Evolutionary conservation across 1,140 invertebrate species (phyloP).

Genomic region (Drosophila pandora): DNA sequence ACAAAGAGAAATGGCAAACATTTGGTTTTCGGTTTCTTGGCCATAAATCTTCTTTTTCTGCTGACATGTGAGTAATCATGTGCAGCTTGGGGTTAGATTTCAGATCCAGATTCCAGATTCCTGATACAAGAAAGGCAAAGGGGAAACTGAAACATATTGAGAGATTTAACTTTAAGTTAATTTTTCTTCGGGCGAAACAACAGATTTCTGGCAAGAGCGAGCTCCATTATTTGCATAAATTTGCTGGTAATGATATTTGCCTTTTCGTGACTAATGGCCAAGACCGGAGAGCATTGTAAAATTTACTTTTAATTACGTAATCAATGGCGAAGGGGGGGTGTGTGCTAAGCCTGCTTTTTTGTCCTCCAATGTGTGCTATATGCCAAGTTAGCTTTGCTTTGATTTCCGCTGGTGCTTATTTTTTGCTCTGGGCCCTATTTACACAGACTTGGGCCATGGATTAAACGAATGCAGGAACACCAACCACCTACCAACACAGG

Average conservation of each 20-base stretch:
- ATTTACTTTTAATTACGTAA: slow-evolving; percentile 73
- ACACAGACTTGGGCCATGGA: slow-evolving; percentile 25
- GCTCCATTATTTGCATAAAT: background rate
- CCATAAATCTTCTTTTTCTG: slow-evolving; percentile 66
- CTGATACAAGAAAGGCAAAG: background rate
- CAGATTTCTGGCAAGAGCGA: background rate
- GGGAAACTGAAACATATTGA: slow-evolving; percentile 1
- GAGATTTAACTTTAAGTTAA: slow-evolving; percentile 24
- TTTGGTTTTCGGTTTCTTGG: slow-evolving; percentile 43
- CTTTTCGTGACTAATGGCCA: slow-evolving; percentile 39
- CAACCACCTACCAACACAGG: background rate
- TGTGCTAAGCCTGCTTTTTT: background rate
- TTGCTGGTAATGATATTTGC: slow-evolving; percentile 30
- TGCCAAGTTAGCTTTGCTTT: slow-evolving; percentile 36
- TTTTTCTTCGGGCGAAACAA: slow-evolving; percentile 14
- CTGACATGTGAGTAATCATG: slow-evolving; percentile 41
- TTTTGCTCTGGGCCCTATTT: slow-evolving; percentile 40
- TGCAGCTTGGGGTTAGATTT: slow-evolving; percentile 30
- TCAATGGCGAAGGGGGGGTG: slow-evolving; percentile 18
- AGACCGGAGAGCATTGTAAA: slow-evolving; percentile 31
- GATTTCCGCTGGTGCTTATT: slow-evolving; percentile 40
- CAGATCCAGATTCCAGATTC: slow-evolving; percentile 8
- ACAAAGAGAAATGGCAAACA: slow-evolving; percentile 57
- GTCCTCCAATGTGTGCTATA: background rate
- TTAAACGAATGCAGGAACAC: slow-evolving; percentile 3